Percentiles rank a stretch among this genome's conserved stretches.
These are phyloP conservation scores for Lepisosteus osseus DNA, from an alignment of 2,113 vertebrate species.

Conservation along the genomic window DNA sequence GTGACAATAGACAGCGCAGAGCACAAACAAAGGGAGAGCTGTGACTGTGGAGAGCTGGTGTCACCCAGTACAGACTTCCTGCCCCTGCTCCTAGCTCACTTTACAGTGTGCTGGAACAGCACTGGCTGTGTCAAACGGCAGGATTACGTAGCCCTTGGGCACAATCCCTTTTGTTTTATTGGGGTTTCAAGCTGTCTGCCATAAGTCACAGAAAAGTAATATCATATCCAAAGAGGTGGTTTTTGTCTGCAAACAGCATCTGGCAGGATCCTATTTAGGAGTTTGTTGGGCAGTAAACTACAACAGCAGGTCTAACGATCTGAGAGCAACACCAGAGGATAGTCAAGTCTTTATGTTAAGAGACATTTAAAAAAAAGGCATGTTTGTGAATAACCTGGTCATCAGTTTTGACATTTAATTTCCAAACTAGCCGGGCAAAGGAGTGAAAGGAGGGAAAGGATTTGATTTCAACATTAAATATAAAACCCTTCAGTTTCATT, in stretches of 20 bases:
- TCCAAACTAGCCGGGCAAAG: no score
- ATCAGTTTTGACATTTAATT: no score
- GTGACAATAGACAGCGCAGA: conserved; percentile 29
- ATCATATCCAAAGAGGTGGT: conserved; percentile 29
- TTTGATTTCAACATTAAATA: no score
- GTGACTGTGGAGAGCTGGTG: conserved; percentile 25
- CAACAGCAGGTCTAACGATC: no score
- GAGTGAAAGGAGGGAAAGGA: no score
- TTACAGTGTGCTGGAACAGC: conserved; percentile 7
- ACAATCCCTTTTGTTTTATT: background rate
- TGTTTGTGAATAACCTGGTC: no score
- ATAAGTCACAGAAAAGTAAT: conserved; percentile 20
- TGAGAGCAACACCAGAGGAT: no score
- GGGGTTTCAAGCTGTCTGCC: background rate
- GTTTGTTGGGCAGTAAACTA: no score
- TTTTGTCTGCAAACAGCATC: background rate
- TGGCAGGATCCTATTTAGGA: no score
- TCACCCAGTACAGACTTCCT: conserved; percentile 16
- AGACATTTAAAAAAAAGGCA: no score
- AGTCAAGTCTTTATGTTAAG: no score
- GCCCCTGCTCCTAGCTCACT: background rate
- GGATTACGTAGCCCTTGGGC: background rate
- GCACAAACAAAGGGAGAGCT: conserved; percentile 36
- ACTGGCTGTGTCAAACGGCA: background rate
- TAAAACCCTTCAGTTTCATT: no score